Conservation (phyloP, 2,888 invertebrate species). For the Mallateleia sp. region DNA sequence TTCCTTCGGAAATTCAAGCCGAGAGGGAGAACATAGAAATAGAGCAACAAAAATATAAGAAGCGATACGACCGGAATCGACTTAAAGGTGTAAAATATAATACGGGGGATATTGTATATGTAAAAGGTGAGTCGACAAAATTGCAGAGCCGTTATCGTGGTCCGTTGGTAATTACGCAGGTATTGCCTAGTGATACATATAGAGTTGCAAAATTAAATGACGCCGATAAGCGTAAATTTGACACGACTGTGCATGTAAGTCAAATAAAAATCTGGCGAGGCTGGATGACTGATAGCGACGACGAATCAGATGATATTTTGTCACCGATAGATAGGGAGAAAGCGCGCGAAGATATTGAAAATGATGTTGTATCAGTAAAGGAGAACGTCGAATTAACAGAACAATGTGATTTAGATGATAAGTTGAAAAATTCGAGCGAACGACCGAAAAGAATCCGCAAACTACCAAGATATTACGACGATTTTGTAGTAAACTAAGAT, state of each 20-base stretch:
- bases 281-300: not conserved
- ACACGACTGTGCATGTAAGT: not conserved
- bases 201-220: not conserved
- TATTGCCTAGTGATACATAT: slow-evolving; percentile 22
- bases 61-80: slow-evolving; percentile 31
- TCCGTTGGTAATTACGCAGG: not conserved
- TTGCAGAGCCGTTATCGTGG: not conserved
- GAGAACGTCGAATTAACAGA: no score
- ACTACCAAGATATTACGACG: no score
- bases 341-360: no score
- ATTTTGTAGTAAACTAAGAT: no score
- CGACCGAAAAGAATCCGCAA: no score
- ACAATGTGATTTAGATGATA: no score
- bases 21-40: slow-evolving; percentile 22
- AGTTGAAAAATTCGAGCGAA: no score
- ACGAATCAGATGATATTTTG: no score
- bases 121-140: slow-evolving; percentile 10
- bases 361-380: no score
- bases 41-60: slow-evolving; percentile 50
- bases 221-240: not conserved
- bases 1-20: not conserved
- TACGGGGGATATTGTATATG: slow-evolving; percentile 40
- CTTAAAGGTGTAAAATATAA: slow-evolving; percentile 40
- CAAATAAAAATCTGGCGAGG: not conserved
- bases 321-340: no score